Percentiles rank a stretch among this genome's conserved stretches.
These are phyloP conservation scores for Bursaphelenchus okinawaensis DNA, from an alignment of 2,888 invertebrate genomes.

Conservation along the genomic window DNA sequence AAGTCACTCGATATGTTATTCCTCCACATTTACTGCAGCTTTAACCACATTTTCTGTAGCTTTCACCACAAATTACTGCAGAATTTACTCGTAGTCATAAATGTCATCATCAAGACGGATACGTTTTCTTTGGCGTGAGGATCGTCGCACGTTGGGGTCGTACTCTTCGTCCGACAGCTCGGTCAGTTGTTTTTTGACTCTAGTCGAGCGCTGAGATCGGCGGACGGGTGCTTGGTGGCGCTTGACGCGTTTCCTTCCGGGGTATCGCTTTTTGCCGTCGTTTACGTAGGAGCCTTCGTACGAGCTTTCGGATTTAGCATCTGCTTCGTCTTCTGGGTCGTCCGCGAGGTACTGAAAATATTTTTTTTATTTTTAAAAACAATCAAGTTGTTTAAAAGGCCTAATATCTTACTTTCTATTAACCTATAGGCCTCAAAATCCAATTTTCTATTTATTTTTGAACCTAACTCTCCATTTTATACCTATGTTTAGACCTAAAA, in stretches of 20 bases:
- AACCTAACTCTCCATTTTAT: no score
- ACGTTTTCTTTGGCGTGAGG: neutral
- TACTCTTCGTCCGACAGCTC: neutral
- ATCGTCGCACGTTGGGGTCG: neutral
- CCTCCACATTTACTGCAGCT: no score
- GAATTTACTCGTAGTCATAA: neutral
- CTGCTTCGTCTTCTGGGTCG: neutral
- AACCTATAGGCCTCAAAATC: no score
- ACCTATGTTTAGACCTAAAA: no score
- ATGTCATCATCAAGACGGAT: neutral
- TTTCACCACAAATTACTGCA: no score
- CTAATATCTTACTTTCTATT: no score
- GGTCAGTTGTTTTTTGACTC: neutral
- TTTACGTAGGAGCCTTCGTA: neutral
- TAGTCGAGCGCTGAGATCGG: neutral
- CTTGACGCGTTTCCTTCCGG: neutral
- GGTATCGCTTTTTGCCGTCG: neutral
- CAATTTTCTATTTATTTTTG: no score
- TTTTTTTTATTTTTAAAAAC: no score
- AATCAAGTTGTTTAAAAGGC: neutral
- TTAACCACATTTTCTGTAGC: no score
- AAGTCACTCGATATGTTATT: no score
- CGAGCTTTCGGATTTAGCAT: neutral
- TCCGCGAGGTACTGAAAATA: no score
- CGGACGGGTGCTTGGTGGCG: neutral